phyloP scores from a whole-genome alignment of 2,888 invertebrate species.

The Morpho achilles region DNA sequence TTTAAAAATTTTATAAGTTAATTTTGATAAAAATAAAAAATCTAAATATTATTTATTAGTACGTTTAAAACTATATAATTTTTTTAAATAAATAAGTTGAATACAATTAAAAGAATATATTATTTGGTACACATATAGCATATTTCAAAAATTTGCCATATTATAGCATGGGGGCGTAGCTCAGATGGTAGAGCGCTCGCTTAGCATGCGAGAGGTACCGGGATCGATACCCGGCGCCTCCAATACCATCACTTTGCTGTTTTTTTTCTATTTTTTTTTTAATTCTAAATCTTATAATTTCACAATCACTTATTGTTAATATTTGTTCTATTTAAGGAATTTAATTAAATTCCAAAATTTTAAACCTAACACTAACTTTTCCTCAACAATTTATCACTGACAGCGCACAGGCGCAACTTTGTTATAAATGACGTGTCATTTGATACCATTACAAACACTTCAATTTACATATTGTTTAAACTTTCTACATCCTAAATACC shows the following conservation, averaged over 20 bases:
- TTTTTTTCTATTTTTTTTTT: background rate
- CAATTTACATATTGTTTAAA: constrained; percentile 1
- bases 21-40: too few species aligned
- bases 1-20: too few species aligned
- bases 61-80: too few species aligned
- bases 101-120: background rate
- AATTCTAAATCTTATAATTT: background rate
- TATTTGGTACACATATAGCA: background rate
- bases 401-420: background rate
- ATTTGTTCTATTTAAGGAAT: background rate
- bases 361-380: background rate
- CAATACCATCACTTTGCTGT: constrained; percentile 33
- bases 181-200: constrained; percentile 80
- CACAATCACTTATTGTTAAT: background rate
- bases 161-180: constrained; percentile 64
- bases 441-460: background rate
- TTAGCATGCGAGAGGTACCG: constrained; percentile 80
- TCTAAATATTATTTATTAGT: too few species aligned
- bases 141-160: background rate
- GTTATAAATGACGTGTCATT: constrained; percentile 6
- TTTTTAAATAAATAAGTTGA: too few species aligned
- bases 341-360: background rate
- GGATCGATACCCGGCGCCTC: constrained; percentile 79
- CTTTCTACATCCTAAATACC: background rate
- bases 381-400: constrained; percentile 13